Percentiles rank a stretch among this genome's conserved stretches.
These are phyloP conservation scores for Ctenoplectra terminalis DNA, from an alignment of 1,140 invertebrate genomes.

Conservation along the genomic window DNA sequence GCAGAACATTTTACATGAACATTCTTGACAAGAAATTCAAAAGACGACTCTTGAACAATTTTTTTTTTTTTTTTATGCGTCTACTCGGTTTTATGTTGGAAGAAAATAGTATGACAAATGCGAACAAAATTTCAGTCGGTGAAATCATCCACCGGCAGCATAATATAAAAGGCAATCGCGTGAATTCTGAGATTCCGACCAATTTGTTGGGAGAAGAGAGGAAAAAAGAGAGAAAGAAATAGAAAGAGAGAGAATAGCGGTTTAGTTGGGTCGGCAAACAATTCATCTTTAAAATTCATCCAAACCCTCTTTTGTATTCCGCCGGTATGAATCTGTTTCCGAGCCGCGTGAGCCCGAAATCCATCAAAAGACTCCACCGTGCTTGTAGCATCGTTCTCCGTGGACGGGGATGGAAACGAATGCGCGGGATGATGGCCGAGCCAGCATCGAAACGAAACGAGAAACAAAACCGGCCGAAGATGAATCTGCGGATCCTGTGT, in stretches of 20 bases:
- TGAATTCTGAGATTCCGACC: not conserved
- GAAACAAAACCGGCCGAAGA: slow-evolving; percentile 1
- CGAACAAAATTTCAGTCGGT: not conserved
- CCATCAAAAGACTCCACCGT: not conserved
- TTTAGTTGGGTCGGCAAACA: slow-evolving; percentile 27
- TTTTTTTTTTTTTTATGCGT: too few species aligned
- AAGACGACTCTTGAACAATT: not conserved
- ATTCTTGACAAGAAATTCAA: not conserved
- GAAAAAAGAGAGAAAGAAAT: not conserved
- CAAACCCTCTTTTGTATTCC: slow-evolving; percentile 41
- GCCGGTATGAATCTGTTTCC: slow-evolving; percentile 11
- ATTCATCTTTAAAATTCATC: slow-evolving; percentile 42
- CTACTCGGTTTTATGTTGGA: not conserved
- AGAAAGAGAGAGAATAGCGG: too few species aligned
- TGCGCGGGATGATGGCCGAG: slow-evolving; percentile 1
- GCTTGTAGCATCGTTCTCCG: not conserved
- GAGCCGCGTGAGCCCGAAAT: not conserved
- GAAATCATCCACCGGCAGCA: not conserved
- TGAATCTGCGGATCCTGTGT: not conserved
- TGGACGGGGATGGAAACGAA: not conserved
- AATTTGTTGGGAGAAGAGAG: not conserved
- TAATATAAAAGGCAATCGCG: not conserved
- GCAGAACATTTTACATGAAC: too few species aligned
- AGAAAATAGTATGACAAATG: too few species aligned
- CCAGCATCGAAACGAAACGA: not conserved